Evolutionary conservation across 2,113 vertebrate species (phyloP), one percentile per base, ranked within the genome.

Genomic region (Hippocampus barbouri): DNA sequence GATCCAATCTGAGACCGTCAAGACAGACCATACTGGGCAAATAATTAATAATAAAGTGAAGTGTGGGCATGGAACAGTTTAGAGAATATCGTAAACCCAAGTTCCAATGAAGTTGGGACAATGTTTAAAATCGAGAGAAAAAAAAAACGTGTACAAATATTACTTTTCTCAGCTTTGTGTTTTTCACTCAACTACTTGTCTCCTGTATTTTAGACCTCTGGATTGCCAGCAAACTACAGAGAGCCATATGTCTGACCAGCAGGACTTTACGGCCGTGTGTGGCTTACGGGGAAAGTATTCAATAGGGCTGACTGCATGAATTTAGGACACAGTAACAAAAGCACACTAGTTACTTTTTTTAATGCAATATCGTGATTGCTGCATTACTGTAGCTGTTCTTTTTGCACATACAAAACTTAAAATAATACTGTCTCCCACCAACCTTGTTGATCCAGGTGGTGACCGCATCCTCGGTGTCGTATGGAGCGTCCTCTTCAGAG

Each of bases 381-480:
- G 21, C 21, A 25, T 64, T 41, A 41, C 21, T 23, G 21, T 43
- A 23, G n/a, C 11, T 23, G 11, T 16, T 25, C 16, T 5, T 59
- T 25, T 27, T 59, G 27, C 59, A 60, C 27, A 43, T 64, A 5
- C 4, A 45, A 23, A 49, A 27, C 23, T 16, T 0, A 47, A 45
- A 23, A 27, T 8, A 66, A 23, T 25, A 45, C 43, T 27, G 43
- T 34, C 1, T 38, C 5, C 23, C 64, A 78, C 86, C 0, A 43
- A 99, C 97, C 96, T 96, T 99, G 82, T 98, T 99, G 81, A 99
- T 95, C 97, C 97, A 99, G 86, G 93, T 96, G 87, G 93, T 94
- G 77, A 98, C 89, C 5, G 95, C 94, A 66, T 97, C 97, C 82
- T 98, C 97, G 0, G 95, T 95, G 85, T 98, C 96, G 43, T 97